phyloP scores from a whole-genome alignment of 2,888 invertebrate species.

The Lissonota sp. region DNA sequence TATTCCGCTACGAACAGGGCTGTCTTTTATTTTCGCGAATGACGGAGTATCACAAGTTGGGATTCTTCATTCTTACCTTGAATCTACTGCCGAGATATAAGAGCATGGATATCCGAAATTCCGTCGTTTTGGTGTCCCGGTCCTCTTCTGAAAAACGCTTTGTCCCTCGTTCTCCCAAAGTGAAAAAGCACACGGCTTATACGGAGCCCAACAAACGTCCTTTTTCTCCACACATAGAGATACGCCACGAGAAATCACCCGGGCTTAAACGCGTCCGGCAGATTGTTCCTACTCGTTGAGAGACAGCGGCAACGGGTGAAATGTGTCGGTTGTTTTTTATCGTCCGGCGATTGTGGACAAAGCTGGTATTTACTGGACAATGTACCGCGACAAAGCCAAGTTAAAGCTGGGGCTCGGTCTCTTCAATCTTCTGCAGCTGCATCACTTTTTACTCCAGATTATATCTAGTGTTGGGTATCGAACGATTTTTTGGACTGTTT shows the following conservation, averaged over 20 bases:
- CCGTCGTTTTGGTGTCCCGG: conserved; percentile 19
- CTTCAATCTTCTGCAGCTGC: not conserved
- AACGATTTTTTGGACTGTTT: too few relatives aligned
- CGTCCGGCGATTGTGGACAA: not conserved
- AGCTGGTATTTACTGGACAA: conserved; percentile 7
- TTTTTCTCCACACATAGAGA: conserved; percentile 9
- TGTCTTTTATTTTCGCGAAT: conserved; percentile 58
- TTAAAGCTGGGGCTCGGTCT: too few relatives aligned
- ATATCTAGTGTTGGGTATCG: not conserved
- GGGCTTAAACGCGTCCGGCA: conserved; percentile 20
- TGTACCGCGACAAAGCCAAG: too few relatives aligned
- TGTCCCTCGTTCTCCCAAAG: conserved; percentile 1
- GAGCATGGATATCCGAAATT: conserved; percentile 42
- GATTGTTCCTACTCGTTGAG: not conserved
- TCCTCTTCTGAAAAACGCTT: conserved; percentile 10
- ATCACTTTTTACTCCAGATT: not conserved
- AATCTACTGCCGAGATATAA: conserved; percentile 44
- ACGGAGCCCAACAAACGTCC: conserved; percentile 20
- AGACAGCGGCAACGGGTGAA: not conserved
- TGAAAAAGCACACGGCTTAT: conserved; percentile 20
- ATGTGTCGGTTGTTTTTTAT: not conserved
- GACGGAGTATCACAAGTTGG: conserved; percentile 35
- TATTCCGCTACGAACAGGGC: conserved; percentile 44
- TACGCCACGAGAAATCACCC: conserved; percentile 21
- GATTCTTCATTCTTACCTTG: conserved; percentile 9